Base-by-base conservation (phyloP, 2,113 vertebrate genomes). In the Actinemys pallida region DNA sequence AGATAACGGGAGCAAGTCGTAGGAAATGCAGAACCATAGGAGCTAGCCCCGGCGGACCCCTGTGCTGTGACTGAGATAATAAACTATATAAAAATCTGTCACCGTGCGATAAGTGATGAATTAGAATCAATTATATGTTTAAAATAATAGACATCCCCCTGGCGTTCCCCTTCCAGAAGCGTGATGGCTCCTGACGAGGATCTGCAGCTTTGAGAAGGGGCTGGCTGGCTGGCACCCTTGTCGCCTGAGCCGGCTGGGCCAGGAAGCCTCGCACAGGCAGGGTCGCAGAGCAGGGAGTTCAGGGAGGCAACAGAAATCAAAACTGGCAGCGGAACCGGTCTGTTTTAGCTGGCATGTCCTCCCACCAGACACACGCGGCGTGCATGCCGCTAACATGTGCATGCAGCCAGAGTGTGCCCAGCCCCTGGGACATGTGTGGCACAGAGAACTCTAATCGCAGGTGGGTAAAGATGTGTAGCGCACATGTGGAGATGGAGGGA, bases 91-190 rank as follows among this genome's bases (percentile, higher is more conserved):
- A 98, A 98, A 98, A 97, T 94, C 97, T 98, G 98, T 98, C 98
- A 98, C 97, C 1, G 20, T 7, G 95, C 1, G 98, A 98, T 98
- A 98, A 98, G 97, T 97, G 97, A 98, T 98, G 98, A 98, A 98
- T 98, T 98, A 98, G 97, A 98, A 98, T 98, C 98, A 98, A 98
- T 98, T 98, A 98, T 98, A 95, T 81, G 97, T 98, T 98, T 98
- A 98, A 98, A 98, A 98, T 98, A 98, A 98, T 98, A 98, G 98
- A 96, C 90, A 83, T 97, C 93, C 96, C 96, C 84, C 1, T 4
- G 54, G 95, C 39, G 86, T 90, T 94, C 76, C 91, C 89, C 90
- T 78, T 94, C 96, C 94, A 88, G 90, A 97, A 89, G 17, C 5
- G 93, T 54, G 89, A 95, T 81, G 94, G 95, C 87, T 94, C 91